Evolutionary conservation across 2,113 vertebrate species (phyloP).

Genomic region (Crotalus helleri): DNA sequence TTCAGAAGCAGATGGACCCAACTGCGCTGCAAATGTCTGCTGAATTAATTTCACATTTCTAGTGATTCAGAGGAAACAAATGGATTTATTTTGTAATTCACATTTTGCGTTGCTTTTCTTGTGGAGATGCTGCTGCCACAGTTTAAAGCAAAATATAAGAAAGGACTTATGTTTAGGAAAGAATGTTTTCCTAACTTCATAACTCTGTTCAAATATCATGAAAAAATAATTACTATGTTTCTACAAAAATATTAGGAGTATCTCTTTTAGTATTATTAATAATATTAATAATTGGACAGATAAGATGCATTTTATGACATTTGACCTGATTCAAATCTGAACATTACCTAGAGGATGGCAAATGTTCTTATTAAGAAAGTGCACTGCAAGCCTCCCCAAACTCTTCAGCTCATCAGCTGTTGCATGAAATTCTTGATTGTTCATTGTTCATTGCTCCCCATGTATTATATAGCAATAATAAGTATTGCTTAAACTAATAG

Average conservation of each 20-base stretch:
- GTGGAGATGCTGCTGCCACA: neutral
- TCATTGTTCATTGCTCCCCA: too few relatives aligned
- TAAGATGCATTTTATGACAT: too few relatives aligned
- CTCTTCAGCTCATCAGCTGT: too few relatives aligned
- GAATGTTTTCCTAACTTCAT: neutral
- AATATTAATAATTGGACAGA: too few relatives aligned
- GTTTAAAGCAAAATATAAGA: neutral
- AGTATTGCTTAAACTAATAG: too few relatives aligned
- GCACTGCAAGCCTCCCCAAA: too few relatives aligned
- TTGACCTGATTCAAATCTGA: too few relatives aligned
- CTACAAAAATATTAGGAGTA: neutral
- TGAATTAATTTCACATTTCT: neutral
- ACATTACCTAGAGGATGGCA: too few relatives aligned
- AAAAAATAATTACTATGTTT: neutral
- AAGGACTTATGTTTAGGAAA: neutral
- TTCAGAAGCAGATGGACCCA: neutral
- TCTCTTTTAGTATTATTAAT: neutral
- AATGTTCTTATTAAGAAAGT: too few relatives aligned
- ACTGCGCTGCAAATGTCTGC: neutral
- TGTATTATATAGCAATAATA: too few relatives aligned
- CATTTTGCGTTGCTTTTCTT: constrained; percentile 1
- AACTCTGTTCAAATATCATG: neutral
- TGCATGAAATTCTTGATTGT: too few relatives aligned
- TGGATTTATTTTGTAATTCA: neutral
- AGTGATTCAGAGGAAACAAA: neutral